Conservation (phyloP, 2,113 vertebrate species). For the Halcyon senegalensis region DNA sequence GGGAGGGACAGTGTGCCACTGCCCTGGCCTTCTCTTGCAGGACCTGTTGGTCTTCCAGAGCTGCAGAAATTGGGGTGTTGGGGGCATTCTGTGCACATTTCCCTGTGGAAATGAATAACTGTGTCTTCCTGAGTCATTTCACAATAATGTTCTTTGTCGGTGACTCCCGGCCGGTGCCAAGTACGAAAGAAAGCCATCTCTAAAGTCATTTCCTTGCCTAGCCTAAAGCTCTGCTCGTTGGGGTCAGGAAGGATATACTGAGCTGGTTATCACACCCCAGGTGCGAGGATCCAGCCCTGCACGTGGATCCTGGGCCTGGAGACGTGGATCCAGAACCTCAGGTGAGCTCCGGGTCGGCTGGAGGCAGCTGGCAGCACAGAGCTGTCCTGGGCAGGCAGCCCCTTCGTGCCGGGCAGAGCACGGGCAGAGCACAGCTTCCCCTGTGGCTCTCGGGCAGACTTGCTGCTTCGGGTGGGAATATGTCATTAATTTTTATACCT, state of each 20-base stretch:
- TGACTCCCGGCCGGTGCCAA: not conserved
- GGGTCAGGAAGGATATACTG: constrained; percentile 12
- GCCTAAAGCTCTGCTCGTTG: not conserved
- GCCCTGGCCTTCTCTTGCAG: not conserved
- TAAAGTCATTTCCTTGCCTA: not conserved
- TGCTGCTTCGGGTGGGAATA: constrained; percentile 73
- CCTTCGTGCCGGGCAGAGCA: not conserved
- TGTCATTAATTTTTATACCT: constrained; percentile 84
- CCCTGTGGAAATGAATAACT: not conserved
- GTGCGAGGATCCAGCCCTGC: not conserved
- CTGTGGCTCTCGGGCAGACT: constrained; percentile 45
- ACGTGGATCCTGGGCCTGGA: not conserved
- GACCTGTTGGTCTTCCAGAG: not conserved
- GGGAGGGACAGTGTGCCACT: not conserved
- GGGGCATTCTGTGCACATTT: not conserved
- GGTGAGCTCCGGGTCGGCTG: not conserved
- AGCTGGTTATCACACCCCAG: not conserved
- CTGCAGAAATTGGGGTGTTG: not conserved
- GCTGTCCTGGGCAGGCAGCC: constrained; percentile 23
- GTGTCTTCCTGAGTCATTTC: not conserved
- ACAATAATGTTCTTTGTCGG: not conserved
- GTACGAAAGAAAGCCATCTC: not conserved
- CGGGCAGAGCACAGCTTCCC: constrained; percentile 45
- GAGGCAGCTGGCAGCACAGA: not conserved
- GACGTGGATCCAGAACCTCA: not conserved